Base-by-base conservation (phyloP, 2,888 invertebrate genomes). In the Cylloceria caligata region DNA sequence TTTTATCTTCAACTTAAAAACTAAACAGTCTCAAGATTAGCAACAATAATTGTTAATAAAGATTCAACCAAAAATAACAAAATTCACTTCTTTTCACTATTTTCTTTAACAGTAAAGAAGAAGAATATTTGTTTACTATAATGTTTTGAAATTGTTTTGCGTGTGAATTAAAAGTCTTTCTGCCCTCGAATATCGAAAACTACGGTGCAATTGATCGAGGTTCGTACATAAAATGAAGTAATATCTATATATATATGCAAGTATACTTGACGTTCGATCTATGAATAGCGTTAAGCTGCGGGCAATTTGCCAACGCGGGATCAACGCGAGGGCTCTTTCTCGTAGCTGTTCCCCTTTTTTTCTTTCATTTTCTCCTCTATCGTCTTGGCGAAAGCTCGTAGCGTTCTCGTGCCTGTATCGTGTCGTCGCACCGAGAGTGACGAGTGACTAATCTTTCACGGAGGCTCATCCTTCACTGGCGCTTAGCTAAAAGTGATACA, bases 231-330 rank as follows among this genome's bases (percentile, higher is more conserved):
- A 4, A 34, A n/a, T 21, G 19, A 13, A 62, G 36, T 39, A 36
- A 39, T 39, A 45, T 45, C 16, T 1, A 1, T 24, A 42, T n/a
- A 42, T 42, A 42, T n/a, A 24, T 55, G 13, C n/a, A 42, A n/a
- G 39, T 45, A 27, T n/a, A 71, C 71, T 27, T 57, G n/a, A 47
- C 30, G 11, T 7, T 34, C 34, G 62, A 49, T 72, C 62, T 72
- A 72, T 72, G 21, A 72, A 73, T 73, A 73, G 73, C 24, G 27
- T 49, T 36, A 49, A 69, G 21, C 34, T 52, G 34, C 47, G 62
- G 73, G 73, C 49, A 52, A 34, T 62, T 24, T 73, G 73, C 73
- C 73, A 73, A 64, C 62, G 21, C 36, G 36, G 49, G 11, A 62
- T 62, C 13, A 62, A 60, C 45, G 45, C 21, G 36, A 49, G 39